Conservation (phyloP, 1,140 invertebrate genomes). For the Drosophila pachea region DNA sequence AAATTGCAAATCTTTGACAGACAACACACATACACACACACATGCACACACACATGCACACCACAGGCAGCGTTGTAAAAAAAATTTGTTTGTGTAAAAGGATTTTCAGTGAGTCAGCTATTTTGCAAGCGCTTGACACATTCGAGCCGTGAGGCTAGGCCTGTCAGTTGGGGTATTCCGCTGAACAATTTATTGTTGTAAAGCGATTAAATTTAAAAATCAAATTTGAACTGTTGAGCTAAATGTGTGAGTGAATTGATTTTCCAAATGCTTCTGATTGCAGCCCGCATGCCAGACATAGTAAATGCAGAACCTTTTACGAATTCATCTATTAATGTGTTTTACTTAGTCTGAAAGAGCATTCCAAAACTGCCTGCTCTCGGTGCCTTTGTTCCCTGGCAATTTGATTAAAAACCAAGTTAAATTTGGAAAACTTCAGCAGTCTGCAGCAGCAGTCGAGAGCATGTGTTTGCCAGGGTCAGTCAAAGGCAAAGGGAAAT, state of each 20-base stretch:
- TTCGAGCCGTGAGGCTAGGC: constrained; percentile 26
- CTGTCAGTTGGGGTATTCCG: constrained; percentile 22
- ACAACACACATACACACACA: constrained; percentile 5
- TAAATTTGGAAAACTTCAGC: constrained; percentile 1
- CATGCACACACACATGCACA: neutral
- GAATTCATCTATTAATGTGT: neutral
- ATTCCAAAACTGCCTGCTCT: neutral
- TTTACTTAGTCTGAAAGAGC: neutral
- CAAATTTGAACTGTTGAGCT: too few species aligned
- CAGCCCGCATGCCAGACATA: too few species aligned
- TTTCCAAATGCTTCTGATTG: too few species aligned
- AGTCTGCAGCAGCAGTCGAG: neutral
- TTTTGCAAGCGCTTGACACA: constrained; percentile 45
- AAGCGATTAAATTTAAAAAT: neutral
- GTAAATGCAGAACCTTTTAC: too few species aligned
- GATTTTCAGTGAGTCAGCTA: constrained; percentile 51
- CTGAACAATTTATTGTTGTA: constrained; percentile 18
- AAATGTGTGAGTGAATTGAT: too few species aligned
- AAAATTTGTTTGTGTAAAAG: constrained; percentile 59
- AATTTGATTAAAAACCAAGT: constrained; percentile 23
- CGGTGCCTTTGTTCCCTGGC: neutral
- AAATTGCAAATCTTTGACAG: constrained; percentile 67
- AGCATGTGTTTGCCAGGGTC: constrained; percentile 3
- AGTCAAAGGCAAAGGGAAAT: constrained; percentile 31
- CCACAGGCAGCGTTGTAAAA: too few species aligned